Evolutionary conservation across 2,797 vertebrate species (phyloP).

Genomic region (Etheostoma perlongum): DNA sequence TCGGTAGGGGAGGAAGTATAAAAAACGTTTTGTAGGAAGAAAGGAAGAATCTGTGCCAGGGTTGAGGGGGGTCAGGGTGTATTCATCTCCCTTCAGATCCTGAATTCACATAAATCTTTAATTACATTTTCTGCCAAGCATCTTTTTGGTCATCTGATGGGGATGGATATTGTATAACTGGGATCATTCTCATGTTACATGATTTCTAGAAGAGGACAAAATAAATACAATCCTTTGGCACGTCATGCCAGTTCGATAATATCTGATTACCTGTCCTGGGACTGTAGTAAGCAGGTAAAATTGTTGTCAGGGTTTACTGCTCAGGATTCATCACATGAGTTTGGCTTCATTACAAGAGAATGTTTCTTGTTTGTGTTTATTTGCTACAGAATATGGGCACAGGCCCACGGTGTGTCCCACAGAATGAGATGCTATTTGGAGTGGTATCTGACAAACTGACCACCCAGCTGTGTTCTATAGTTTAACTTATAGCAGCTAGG

Average conservation of each 20-base stretch:
- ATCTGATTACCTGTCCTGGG: background rate
- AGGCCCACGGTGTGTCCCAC: background rate
- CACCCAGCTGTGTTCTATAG: too few relatives aligned
- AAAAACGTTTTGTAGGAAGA: too few relatives aligned
- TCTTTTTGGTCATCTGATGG: conserved; percentile 40
- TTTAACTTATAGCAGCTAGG: too few relatives aligned
- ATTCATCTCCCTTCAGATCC: conserved; percentile 9
- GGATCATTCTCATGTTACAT: conserved; percentile 23
- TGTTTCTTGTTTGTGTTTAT: conserved; percentile 5
- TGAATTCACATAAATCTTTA: conserved; percentile 64
- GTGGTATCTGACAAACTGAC: too few relatives aligned
- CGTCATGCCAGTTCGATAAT: conserved; percentile 4
- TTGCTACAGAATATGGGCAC: background rate
- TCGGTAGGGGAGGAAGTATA: background rate
- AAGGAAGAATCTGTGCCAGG: too few relatives aligned
- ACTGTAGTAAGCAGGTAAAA: background rate
- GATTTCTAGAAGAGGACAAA: conserved; percentile 19
- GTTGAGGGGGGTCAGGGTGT: too few relatives aligned
- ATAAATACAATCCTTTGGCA: conserved; percentile 1
- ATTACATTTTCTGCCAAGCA: conserved; percentile 51
- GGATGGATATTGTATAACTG: conserved; percentile 69
- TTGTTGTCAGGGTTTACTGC: background rate
- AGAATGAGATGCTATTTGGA: too few relatives aligned
- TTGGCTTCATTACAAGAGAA: background rate
- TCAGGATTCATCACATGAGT: background rate